Percentiles rank a stretch among this genome's conserved stretches.
phyloP scores from a whole-genome alignment of 2,888 invertebrate species.

The Augochlorella aurata region DNA sequence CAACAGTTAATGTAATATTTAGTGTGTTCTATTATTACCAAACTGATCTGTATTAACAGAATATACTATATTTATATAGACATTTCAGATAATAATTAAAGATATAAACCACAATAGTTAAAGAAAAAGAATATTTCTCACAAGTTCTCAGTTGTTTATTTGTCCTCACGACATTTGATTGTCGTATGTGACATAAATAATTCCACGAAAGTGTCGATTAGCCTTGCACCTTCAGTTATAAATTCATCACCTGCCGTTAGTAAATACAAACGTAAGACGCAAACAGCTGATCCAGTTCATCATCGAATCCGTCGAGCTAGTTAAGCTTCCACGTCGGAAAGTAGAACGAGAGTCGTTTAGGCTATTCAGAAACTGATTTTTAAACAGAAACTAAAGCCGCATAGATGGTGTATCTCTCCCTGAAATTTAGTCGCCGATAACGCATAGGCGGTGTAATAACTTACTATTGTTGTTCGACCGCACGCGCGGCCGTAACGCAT shows the following conservation, averaged over 20 bases:
- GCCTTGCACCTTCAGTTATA: not conserved
- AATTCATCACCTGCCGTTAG: not conserved
- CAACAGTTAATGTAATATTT: not conserved
- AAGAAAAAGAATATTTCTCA: not conserved
- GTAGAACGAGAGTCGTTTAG: too few relatives aligned
- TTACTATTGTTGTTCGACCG: slow-evolving; percentile 42
- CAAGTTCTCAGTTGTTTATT: not conserved
- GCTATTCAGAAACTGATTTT: not conserved
- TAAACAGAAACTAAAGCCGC: not conserved
- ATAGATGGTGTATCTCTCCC: slow-evolving; percentile 4
- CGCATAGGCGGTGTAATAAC: slow-evolving; percentile 22
- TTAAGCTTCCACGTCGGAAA: too few relatives aligned
- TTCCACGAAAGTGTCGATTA: not conserved
- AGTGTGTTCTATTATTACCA: too few relatives aligned
- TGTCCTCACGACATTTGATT: not conserved
- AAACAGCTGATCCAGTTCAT: not conserved
- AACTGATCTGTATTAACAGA: too few relatives aligned
- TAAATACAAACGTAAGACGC: not conserved
- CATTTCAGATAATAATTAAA: too few relatives aligned
- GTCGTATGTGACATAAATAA: not conserved
- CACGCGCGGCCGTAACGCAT: slow-evolving; percentile 35
- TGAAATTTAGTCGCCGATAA: slow-evolving; percentile 38
- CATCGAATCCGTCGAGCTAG: too few relatives aligned
- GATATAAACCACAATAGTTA: too few relatives aligned
- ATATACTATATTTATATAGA: too few relatives aligned